These are phyloP conservation scores for Nixonia krombeini DNA, from an alignment of 1,140 invertebrate species.

Conservation along the genomic window DNA sequence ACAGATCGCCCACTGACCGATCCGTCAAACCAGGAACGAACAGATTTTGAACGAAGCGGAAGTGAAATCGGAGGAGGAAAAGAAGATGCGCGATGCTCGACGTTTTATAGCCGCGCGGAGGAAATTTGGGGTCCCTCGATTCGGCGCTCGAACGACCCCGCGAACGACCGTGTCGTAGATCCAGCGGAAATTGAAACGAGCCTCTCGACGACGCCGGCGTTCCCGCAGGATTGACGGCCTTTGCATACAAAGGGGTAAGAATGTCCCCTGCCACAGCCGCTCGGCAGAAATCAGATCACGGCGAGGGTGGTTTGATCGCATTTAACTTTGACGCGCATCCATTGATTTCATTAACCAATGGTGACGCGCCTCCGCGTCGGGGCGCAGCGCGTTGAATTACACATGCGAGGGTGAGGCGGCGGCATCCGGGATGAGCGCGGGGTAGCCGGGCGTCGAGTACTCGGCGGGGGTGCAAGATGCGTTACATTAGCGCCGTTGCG, in stretches of 20 bases:
- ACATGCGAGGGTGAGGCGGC: slow-evolving; percentile 44
- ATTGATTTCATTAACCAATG: slow-evolving; percentile 58
- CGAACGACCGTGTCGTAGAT: slow-evolving; percentile 3
- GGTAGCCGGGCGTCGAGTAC: too few species aligned
- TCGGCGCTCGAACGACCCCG: background rate
- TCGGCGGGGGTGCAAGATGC: slow-evolving; percentile 51
- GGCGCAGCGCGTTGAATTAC: slow-evolving; percentile 54
- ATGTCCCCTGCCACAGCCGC: slow-evolving; percentile 5
- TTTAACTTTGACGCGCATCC: slow-evolving; percentile 55
- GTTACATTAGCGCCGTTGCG: slow-evolving; percentile 50
- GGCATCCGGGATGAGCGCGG: slow-evolving; percentile 26
- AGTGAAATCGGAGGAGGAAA: too few species aligned
- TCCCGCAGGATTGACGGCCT: slow-evolving; percentile 10
- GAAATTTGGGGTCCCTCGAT: background rate
- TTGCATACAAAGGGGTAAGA: slow-evolving; percentile 37
- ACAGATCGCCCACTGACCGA: background rate
- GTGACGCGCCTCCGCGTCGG: slow-evolving; percentile 36
- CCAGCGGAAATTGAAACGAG: slow-evolving; percentile 40
- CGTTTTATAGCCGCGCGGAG: background rate
- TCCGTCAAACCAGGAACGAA: too few species aligned
- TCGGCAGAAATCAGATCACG: slow-evolving; percentile 41
- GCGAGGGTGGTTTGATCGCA: slow-evolving; percentile 49
- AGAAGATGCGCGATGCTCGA: background rate
- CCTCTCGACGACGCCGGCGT: slow-evolving; percentile 8
- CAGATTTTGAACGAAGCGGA: too few species aligned